Base-by-base conservation (phyloP, 2,113 vertebrate genomes). In the Odontophorus gujanensis region DNA sequence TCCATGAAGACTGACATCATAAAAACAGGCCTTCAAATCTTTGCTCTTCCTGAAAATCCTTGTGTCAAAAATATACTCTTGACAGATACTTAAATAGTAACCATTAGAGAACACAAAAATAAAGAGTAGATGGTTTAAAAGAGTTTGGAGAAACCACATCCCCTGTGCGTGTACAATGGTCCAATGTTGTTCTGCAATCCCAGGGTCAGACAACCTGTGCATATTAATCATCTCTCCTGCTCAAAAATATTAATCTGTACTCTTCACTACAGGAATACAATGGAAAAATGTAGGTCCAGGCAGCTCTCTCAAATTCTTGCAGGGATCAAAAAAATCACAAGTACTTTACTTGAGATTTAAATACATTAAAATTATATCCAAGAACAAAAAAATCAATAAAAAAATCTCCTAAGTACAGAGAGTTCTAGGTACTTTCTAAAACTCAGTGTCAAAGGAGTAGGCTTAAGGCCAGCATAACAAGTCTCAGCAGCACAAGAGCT, bases 381-480 rank as follows among this genome's bases (percentile, higher is more conserved):
- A 82, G 66, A 81, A 80, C 3, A 14, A 85, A n/a, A n/a, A n/a
- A n/a, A n/a, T n/a, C 87, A 89, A 59, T 8, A 14, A 57, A 58
- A 62, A 53, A 67, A 53, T 42, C 34, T 25, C 34, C 86, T n/a
- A 89, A 87, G 75, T 22, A 92, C 91, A 87, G n/a, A 67, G 7
- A 38, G 38, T 94, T 94, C 72, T 43, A 92, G 45, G 63, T 72
- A 80, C 4, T 1, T 48, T 82, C 43, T n/a, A 73, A 89, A 95
- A 62, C 7, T 1, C 8, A 0, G 48, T 87, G 92, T 90, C 95
- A 91, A 90, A 94, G 38, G 55, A 91, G 75, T 69, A 94, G 87
- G 90, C 69, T 94, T 78, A 71, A 81, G 76, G 67, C 47, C 81
- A 93, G 73, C 48, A 47, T 76, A 69, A 77, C 50, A 89, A 80